Base-by-base conservation (phyloP, 2,113 vertebrate genomes). In the Petromus typicus region DNA sequence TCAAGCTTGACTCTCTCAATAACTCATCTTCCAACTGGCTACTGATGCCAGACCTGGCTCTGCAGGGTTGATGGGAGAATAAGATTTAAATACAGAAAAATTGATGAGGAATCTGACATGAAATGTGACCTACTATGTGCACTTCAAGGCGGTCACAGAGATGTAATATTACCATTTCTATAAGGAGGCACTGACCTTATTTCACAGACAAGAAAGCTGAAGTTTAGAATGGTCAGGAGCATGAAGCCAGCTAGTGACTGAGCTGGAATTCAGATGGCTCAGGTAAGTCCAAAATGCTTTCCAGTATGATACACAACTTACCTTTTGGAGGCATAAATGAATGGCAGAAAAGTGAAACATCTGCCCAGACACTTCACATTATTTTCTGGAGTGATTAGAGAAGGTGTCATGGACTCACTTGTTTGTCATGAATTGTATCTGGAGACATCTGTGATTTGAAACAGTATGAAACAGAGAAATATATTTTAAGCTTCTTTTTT, bases 1-100 rank as follows among this genome's bases (percentile, higher is more conserved):
- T 48, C 32, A 13, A 2, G 45, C 13, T 71, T 34, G 32, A 0
- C 45, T 54, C 0, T 0, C 43, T 48, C 43, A 76, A 2, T 32
- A 76, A 25, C 27, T 75, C 25, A 75, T 75, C 71, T 30, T 45
- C 27, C 30, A 30, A 32, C 54, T 69, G 16, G 25, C 10, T 76
- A n/a, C 9, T 6, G 59, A 22, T 57, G 30, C 32, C 56, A 11
- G 14, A 40, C 1, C 7, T 16, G 34, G 30, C 40, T 73, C 1
- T 3, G 32, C 48, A 61, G 12, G 48, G 11, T n/a, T 69, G 14
- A 25, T 32, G 18, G 22, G 43, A 89, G 59, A 40, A 43, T 4
- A 25, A 45, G 64, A 61, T 71, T 16, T 34, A 76, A 81, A 8
- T 37, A 32, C 12, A 37, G 6, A 73, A 84, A 92, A 64, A 59